These are phyloP conservation scores for Pocillopora meandrina DNA, from an alignment of 92 coral and sea anemone genomes.

Conservation along the genomic window DNA sequence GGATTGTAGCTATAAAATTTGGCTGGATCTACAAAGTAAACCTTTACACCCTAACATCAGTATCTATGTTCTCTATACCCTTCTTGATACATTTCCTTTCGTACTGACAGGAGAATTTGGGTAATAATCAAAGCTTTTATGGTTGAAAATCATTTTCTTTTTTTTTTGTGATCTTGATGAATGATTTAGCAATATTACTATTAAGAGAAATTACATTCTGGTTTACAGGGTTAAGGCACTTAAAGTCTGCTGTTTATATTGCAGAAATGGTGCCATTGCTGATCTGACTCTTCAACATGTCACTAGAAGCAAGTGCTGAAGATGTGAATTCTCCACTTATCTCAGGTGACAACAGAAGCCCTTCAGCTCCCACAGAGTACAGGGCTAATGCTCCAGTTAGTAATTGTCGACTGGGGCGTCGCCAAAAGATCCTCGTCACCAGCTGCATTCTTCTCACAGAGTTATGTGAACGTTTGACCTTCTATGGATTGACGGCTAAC, in stretches of 20 bases:
- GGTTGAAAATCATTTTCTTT: too few relatives aligned
- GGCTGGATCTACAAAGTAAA: too few relatives aligned
- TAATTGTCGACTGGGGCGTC: neutral
- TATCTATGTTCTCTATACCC: too few relatives aligned
- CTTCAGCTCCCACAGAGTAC: neutral
- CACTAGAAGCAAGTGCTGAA: neutral
- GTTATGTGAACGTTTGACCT: conserved; percentile 87
- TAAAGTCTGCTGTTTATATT: neutral
- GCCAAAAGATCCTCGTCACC: conserved; percentile 52
- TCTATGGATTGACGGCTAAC: conserved; percentile 85
- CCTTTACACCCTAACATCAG: too few relatives aligned
- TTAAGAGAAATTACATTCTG: too few relatives aligned
- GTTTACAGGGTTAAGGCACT: too few relatives aligned
- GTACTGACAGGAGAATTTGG: too few relatives aligned
- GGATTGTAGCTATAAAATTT: too few relatives aligned
- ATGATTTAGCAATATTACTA: too few relatives aligned
- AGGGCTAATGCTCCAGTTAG: neutral
- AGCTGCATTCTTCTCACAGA: conserved; percentile 89
- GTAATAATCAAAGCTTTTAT: too few relatives aligned
- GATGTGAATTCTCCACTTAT: conserved; percentile 9
- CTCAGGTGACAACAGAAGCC: neutral
- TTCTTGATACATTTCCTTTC: too few relatives aligned
- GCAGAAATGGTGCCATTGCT: neutral
- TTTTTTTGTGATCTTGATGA: too few relatives aligned
- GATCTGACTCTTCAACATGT: neutral